Base-by-base conservation (phyloP, 2,888 invertebrate species). In the Ochropleura leucogaster region DNA sequence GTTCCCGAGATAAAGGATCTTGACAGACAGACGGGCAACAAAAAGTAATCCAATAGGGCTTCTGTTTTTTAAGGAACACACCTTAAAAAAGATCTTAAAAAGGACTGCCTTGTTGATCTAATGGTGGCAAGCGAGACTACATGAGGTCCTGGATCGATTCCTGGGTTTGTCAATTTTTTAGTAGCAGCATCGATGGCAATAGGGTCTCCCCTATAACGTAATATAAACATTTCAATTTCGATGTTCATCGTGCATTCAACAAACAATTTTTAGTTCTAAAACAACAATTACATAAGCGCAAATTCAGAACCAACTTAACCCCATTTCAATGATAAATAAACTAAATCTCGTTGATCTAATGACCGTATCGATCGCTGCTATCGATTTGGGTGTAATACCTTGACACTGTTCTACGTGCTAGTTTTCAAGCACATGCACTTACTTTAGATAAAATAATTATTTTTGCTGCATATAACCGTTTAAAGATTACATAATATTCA, bases 331-430 rank as follows among this genome's bases (percentile, higher is more conserved):
- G 12, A 71, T 64, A 79, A 64, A 51, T 57, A 59, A 64, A 72
- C 57, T 30, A 79, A 72, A 79, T 77, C 57, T 59, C n/a, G 9
- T 40, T 79, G 72, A 79, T 64, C 63, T 72, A 40, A 79, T 79
- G 72, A 79, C 77, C 77, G 79, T 51, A 64, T 57, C 12, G 16
- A n/a, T 51, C 72, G 42, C 62, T 59, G 63, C 20, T 79, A 77
- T 63, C 72, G 16, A 72, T 51, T 77, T 77, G 72, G 77, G 79
- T 5, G 49, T 10, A 30, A 51, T 30, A 51, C 77, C 77, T 77
- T 77, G 77, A 79, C 79, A 77, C 8, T 16, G n/a, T 77, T 72
- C 10, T 40, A 71, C 40, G 79, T 57, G 20, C 79, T 12, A 71
- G 76, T 79, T 76, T 12, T 12, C 46, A 76, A 79, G 49, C 63